phyloP scores from a whole-genome alignment of 2,888 invertebrate species.

The Mimas tiliae region DNA sequence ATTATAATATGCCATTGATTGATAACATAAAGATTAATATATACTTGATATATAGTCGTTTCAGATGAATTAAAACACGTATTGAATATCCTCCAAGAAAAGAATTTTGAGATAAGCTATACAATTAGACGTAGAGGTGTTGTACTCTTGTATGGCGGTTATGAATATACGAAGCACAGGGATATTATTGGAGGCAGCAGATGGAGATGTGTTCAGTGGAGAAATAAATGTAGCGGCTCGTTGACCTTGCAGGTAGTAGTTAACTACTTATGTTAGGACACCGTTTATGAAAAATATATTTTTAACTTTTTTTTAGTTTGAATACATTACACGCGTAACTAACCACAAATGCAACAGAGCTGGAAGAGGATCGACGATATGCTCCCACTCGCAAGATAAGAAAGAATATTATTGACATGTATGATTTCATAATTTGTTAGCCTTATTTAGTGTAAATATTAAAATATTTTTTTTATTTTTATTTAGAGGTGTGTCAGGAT shows the following conservation, averaged over 20 bases:
- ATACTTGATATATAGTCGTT: neutral
- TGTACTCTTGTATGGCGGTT: neutral
- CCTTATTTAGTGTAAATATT: too few species aligned
- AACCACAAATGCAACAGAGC: neutral
- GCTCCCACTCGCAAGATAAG: too few species aligned
- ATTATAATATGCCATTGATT: too few species aligned
- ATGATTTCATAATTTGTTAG: too few species aligned
- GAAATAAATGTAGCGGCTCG: neutral
- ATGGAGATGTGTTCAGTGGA: neutral
- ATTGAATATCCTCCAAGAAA: neutral
- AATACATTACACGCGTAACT: neutral
- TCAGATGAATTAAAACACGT: neutral
- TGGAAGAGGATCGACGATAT: too few species aligned
- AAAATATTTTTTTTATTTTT: too few species aligned
- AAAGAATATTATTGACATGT: too few species aligned
- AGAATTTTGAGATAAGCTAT: neutral
- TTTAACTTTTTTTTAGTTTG: neutral
- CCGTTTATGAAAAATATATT: neutral
- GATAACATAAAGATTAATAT: too few species aligned
- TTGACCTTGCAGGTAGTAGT: neutral
- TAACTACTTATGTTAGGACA: neutral
- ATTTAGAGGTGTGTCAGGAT: too few species aligned
- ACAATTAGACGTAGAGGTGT: neutral
- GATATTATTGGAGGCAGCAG: neutral
- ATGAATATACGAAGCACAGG: neutral